Evolutionary conservation across 2,113 vertebrate species (phyloP).

Genomic region (Jaculus jaculus): DNA sequence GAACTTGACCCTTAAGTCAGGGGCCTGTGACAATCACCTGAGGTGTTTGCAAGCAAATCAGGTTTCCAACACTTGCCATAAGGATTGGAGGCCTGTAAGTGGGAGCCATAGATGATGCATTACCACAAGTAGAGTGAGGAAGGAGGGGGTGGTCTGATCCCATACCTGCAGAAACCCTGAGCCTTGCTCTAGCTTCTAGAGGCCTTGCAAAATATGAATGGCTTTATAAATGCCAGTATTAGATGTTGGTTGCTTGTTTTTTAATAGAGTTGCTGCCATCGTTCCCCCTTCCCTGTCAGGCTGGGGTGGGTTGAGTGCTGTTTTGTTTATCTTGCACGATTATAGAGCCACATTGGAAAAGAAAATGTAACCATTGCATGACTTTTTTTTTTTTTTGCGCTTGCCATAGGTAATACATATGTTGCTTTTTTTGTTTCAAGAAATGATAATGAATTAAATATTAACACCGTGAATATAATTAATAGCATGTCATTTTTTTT

Average conservation of each 20-base stretch:
- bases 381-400: constrained; percentile 59
- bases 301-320: background rate
- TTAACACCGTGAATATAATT: constrained; percentile 90
- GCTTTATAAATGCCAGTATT: background rate
- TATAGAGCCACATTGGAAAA: background rate
- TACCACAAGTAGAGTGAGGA: background rate
- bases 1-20: background rate
- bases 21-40: fast-evolving
- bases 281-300: background rate
- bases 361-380: constrained; percentile 74
- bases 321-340: constrained; percentile 12
- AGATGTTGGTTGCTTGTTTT: background rate
- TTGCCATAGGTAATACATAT: constrained; percentile 62
- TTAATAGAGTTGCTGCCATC: background rate
- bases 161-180: background rate
- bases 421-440: constrained; percentile 77
- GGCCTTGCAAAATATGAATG: background rate
- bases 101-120: background rate
- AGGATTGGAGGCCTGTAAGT: background rate
- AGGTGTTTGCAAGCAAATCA: background rate
- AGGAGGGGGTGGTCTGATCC: background rate
- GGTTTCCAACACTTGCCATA: background rate
- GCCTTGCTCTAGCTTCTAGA: background rate
- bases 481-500: constrained; percentile 96
- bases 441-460: constrained; percentile 81